Conservation (phyloP, 2,888 invertebrate species). For the Mimumesa dahlbomi region DNA sequence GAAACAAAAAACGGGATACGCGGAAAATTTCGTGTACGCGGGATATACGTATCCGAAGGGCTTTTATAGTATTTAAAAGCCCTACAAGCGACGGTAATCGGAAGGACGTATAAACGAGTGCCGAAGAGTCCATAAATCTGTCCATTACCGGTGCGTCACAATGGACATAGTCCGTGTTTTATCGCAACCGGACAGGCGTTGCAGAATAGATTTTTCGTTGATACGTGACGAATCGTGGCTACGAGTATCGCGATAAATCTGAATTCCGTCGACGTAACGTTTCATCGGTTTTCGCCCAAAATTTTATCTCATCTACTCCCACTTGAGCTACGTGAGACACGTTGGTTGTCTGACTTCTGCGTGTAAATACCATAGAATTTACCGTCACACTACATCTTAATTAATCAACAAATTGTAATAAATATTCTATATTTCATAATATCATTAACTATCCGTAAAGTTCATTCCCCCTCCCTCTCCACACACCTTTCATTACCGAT, state of each 20-base stretch:
- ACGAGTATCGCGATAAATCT: constrained; percentile 46
- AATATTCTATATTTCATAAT: too few species aligned
- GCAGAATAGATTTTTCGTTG: constrained; percentile 48
- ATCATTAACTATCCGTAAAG: too few species aligned
- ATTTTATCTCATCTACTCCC: constrained; percentile 26
- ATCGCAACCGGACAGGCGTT: constrained; percentile 48
- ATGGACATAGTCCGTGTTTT: constrained; percentile 51
- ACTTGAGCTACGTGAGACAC: too few species aligned
- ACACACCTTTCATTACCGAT: too few species aligned
- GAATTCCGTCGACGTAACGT: constrained; percentile 29
- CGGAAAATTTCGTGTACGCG: background rate
- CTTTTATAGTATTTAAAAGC: constrained; percentile 27
- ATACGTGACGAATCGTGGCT: constrained; percentile 56
- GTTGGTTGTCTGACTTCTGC: too few species aligned
- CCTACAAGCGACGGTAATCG: constrained; percentile 24
- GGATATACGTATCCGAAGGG: background rate
- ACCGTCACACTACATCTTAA: too few species aligned
- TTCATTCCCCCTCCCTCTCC: too few species aligned
- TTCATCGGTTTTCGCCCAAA: constrained; percentile 16
- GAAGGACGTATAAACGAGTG: constrained; percentile 35
- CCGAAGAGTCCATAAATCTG: constrained; percentile 50
- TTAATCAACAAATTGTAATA: too few species aligned
- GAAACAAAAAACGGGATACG: background rate
- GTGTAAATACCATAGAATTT: too few species aligned
- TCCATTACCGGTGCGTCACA: constrained; percentile 36